Conservation (phyloP, 2,888 invertebrate species). For the Nomada hirtipes region DNA sequence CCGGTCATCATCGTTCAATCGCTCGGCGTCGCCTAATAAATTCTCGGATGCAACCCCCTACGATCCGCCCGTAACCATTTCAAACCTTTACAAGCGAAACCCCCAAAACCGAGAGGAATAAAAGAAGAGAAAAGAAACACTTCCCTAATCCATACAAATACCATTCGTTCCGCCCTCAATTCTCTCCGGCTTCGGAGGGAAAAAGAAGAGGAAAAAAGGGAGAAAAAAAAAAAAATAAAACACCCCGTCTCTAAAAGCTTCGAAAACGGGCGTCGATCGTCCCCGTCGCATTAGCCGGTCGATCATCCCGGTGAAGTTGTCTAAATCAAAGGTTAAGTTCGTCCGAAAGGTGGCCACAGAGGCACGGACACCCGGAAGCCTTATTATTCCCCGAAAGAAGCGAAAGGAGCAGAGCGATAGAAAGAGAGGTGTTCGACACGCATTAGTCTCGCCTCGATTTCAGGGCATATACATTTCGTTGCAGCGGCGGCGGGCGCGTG, state of each 20-base stretch:
- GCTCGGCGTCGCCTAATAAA: neutral
- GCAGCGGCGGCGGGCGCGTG: conserved; percentile 62
- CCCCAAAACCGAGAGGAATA: too few relatives aligned
- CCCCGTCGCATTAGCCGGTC: neutral
- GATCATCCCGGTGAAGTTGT: neutral
- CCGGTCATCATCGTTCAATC: conserved; percentile 11
- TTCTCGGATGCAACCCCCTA: neutral
- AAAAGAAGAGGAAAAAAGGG: neutral
- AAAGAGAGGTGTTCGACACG: conserved; percentile 31
- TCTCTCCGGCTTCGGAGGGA: neutral
- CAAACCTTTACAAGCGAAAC: neutral
- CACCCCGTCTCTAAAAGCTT: neutral
- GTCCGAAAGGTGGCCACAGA: conserved; percentile 11
- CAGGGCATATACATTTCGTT: conserved; percentile 45
- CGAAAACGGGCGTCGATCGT: too few relatives aligned
- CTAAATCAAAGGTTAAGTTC: conserved; percentile 12
- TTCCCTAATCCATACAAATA: too few relatives aligned
- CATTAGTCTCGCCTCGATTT: conserved; percentile 55
- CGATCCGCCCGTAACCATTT: neutral
- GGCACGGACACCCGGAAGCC: conserved; percentile 51
- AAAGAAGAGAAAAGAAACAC: too few relatives aligned
- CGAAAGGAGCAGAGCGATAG: neutral
- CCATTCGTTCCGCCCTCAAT: neutral
- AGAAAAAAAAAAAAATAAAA: neutral
- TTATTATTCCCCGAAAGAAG: conserved; percentile 48